Base-by-base conservation (phyloP, 35 echinoderm and acorn worm genomes). In the Apostichopus californicus region DNA sequence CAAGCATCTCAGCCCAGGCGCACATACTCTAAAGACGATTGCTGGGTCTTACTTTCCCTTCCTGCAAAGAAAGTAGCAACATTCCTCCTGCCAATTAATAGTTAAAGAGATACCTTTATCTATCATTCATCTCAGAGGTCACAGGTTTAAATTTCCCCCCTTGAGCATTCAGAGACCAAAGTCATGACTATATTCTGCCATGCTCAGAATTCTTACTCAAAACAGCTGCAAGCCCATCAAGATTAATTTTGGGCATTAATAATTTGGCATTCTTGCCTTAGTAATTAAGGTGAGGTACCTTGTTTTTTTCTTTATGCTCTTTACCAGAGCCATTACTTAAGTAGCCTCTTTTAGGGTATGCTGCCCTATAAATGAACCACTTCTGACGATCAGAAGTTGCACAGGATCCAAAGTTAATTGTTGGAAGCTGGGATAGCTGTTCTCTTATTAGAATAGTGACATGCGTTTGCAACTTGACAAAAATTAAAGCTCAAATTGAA, bases 81-180 rank as follows among this genome's bases (percentile, higher is more conserved):
- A 75, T 75, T 75, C 71, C 71, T 75, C 71, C 71, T 75, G 71
- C 71, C 71, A 75, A 75, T 75, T 75, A 75, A 75, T 6, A 75
- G 71, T 75, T 75, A 75, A 75, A 75, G 71, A 75, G 71, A 75
- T 75, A n/a, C 14, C 71, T 75, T 75, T 75, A 75, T 75, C 71
- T 20, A 75, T 18, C 71, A 24, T 75, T 75, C 71, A 75, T 68
- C 64, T 68, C 64, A 4, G 18, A 18, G 64, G 64, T 68, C 64
- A 68, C 64, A 75, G 71, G 7, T 75, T n/a, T 22, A 75, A 18
- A n/a, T 75, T 75, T 75, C 71, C 71, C 71, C 71, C 71, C 71
- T 75, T 75, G 71, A 75, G 71, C 58, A 61, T 61, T 61, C 58
- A 61, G 12, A 11, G 71, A 75, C 6, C 17, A 75, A 46, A 75